These are phyloP conservation scores for Tiliqua scincoides DNA, from an alignment of 2,113 vertebrate genomes.

Conservation along the genomic window DNA sequence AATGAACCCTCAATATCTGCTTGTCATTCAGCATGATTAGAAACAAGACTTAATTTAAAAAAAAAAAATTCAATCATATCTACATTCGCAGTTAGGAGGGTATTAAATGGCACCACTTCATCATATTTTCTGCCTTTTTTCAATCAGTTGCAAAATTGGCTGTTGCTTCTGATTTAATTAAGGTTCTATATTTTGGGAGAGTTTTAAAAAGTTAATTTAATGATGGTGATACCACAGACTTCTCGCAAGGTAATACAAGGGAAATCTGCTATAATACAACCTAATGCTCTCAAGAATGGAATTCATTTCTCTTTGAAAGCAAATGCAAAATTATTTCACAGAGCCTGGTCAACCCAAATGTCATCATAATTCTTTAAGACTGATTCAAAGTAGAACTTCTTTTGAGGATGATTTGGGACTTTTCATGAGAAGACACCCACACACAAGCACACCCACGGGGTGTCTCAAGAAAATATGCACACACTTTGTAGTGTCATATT, in stretches of 20 bases:
- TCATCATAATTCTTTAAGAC: slow-evolving; percentile 3
- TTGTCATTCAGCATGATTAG: neutral
- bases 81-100: neutral
- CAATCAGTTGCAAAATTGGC: neutral
- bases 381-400: neutral
- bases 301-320: neutral
- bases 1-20: neutral
- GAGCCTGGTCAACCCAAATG: neutral
- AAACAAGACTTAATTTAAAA: neutral
- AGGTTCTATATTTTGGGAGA: neutral
- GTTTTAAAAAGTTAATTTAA: neutral
- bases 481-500: too few species aligned
- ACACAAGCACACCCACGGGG: too few species aligned
- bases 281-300: neutral
- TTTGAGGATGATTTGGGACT: neutral
- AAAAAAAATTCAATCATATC: too few species aligned
- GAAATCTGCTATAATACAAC: neutral
- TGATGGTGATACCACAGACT: neutral
- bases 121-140: slow-evolving; percentile 4
- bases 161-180: neutral
- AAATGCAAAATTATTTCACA: slow-evolving; percentile 8
- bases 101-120: neutral
- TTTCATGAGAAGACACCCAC: neutral
- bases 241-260: neutral
- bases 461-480: too few species aligned